phyloP scores from a whole-genome alignment of 2,888 invertebrate genomes.

The Scaeva pyrastri region DNA sequence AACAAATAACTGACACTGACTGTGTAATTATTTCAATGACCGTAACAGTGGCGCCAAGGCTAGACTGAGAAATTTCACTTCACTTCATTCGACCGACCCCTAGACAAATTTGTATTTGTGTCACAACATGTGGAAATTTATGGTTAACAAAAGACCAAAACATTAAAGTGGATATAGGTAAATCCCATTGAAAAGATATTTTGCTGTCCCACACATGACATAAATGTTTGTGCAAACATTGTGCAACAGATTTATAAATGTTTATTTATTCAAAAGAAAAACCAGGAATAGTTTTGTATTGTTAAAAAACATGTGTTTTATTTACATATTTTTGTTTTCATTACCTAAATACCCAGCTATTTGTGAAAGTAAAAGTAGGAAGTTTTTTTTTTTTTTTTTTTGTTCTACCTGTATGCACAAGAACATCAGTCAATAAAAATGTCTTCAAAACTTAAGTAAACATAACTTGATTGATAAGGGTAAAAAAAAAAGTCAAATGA shows the following conservation, averaged over 20 bases:
- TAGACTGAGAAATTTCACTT: no score
- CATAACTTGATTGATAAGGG: constrained; percentile 24
- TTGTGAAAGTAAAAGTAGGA: background rate
- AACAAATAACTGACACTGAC: no score
- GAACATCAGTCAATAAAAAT: constrained; percentile 15
- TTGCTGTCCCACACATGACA: constrained; percentile 5
- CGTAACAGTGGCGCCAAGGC: no score
- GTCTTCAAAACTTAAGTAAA: constrained; percentile 17
- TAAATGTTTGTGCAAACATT: constrained; percentile 33
- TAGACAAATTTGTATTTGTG: no score
- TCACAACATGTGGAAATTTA: constrained; percentile 7
- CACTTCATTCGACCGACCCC: no score
- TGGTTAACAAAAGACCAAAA: background rate
- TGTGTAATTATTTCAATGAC: no score
- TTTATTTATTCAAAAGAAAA: constrained; percentile 1
- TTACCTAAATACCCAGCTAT: background rate
- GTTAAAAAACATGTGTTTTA: background rate
- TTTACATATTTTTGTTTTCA: background rate
- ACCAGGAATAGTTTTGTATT: background rate
- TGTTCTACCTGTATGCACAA: background rate
- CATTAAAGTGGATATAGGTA: background rate
- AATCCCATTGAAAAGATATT: constrained; percentile 3
- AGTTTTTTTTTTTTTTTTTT: background rate
- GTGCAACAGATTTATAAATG: background rate
- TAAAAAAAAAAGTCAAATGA: background rate